These are phyloP conservation scores for Petaurus breviceps DNA, from an alignment of 2,113 vertebrate genomes.

Conservation along the genomic window DNA sequence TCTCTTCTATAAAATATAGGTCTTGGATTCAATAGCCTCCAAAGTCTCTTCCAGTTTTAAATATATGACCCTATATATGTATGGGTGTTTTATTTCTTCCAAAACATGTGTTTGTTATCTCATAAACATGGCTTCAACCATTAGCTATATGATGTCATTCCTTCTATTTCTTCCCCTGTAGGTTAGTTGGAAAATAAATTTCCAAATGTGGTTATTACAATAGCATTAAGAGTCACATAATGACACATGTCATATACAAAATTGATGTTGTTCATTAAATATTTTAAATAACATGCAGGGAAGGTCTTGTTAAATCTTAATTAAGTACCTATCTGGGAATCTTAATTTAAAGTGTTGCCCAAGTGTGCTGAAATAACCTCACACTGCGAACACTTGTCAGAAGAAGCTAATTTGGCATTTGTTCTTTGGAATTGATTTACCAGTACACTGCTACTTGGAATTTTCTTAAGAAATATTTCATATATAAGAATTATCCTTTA, in stretches of 20 bases:
- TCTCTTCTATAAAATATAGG: background rate
- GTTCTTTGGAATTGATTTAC: constrained; percentile 62
- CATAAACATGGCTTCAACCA: background rate
- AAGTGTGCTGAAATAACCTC: background rate
- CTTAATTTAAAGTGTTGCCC: background rate
- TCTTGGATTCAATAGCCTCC: background rate
- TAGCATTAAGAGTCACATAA: background rate
- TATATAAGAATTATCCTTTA: constrained; percentile 60
- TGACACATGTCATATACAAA: background rate
- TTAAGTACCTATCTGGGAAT: background rate
- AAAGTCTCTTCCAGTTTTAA: background rate
- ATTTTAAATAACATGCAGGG: background rate
- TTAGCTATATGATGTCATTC: background rate
- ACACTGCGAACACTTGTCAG: background rate
- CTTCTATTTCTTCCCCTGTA: background rate
- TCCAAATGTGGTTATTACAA: background rate
- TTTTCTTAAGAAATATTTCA: constrained; percentile 55
- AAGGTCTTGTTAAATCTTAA: background rate
- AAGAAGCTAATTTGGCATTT: constrained; percentile 51
- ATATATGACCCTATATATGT: background rate
- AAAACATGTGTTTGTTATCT: background rate
- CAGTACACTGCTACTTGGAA: constrained; percentile 3
- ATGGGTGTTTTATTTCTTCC: background rate
- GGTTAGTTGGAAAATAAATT: background rate
- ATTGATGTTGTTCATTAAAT: background rate